phyloP scores from a whole-genome alignment of 2,888 invertebrate genomes.

The Cryptocephalus primarius region DNA sequence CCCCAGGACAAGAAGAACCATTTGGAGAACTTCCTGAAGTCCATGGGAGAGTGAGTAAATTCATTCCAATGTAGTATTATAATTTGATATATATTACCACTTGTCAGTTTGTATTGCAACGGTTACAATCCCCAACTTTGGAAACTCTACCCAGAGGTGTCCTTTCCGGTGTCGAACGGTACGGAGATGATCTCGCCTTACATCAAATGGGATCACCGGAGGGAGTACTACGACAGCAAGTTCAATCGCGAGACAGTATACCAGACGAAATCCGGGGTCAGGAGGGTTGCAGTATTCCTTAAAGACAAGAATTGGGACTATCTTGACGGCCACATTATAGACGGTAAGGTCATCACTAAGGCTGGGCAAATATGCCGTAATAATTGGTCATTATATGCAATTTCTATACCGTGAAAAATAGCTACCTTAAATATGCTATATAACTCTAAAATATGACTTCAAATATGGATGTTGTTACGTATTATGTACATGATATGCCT shows the following conservation, averaged over 20 bases:
- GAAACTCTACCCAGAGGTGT: conserved; percentile 62
- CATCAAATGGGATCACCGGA: conserved; percentile 81
- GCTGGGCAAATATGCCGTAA: too few species aligned
- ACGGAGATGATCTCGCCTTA: conserved; percentile 49
- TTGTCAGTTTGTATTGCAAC: conserved; percentile 57
- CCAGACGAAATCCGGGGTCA: conserved; percentile 3
- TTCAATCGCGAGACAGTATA: conserved; percentile 8
- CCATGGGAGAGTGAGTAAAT: conserved; percentile 11
- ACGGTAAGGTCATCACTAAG: conserved; percentile 33
- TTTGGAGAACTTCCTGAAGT: conserved; percentile 5
- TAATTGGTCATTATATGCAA: too few species aligned
- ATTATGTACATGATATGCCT: too few species aligned
- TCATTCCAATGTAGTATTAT: background rate
- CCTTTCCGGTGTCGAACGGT: conserved; percentile 69
- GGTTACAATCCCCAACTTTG: conserved; percentile 67
- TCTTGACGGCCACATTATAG: conserved; percentile 71
- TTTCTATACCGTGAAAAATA: too few species aligned
- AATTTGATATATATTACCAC: background rate
- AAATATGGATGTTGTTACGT: too few species aligned
- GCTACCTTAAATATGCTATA: too few species aligned
- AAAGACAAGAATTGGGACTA: conserved; percentile 54
- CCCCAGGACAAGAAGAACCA: conserved; percentile 1
- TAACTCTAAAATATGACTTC: too few species aligned
- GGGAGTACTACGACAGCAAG: conserved; percentile 55
- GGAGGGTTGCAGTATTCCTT: conserved; percentile 4